Conservation (phyloP, 2,797 vertebrate genomes). For the Dipus sagitta region DNA sequence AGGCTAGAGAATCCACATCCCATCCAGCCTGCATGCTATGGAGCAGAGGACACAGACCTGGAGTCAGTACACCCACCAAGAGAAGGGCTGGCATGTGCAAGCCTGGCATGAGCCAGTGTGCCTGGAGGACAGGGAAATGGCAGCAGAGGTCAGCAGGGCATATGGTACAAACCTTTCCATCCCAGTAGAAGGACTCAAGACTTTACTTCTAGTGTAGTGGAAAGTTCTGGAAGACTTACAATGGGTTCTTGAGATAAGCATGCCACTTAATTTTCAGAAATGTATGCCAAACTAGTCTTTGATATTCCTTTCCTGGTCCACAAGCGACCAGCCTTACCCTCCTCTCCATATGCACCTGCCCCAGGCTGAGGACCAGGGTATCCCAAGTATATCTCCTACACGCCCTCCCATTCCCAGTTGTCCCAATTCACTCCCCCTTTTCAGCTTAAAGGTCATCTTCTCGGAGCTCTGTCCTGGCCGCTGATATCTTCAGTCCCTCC, state of each 20-base stretch:
- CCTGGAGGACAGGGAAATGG: background rate
- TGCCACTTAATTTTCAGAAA: background rate
- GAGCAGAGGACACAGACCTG: background rate
- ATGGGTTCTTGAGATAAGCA: background rate
- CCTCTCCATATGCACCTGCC: too few relatives aligned
- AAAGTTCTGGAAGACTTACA: background rate
- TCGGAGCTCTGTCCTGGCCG: background rate
- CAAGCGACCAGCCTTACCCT: background rate
- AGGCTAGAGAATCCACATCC: too few relatives aligned
- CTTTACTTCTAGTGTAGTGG: rapidly evolving
- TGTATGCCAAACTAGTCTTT: background rate
- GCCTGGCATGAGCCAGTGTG: rapidly evolving
- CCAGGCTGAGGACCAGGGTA: too few relatives aligned
- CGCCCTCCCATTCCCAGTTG: background rate
- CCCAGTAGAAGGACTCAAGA: background rate
- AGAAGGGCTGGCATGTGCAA: background rate
- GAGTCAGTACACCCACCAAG: background rate
- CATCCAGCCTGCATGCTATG: background rate
- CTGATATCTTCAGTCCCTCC: background rate
- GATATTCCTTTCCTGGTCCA: background rate
- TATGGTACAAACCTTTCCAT: too few relatives aligned
- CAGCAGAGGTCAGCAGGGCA: background rate
- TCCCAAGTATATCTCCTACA: background rate
- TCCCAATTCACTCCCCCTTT: background rate
- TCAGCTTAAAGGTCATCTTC: background rate